A percentile compares a stretch with the other conserved stretches of the same genome.
phyloP scores from a whole-genome alignment of 2,888 invertebrate species.

The Conus canariensis region DNA sequence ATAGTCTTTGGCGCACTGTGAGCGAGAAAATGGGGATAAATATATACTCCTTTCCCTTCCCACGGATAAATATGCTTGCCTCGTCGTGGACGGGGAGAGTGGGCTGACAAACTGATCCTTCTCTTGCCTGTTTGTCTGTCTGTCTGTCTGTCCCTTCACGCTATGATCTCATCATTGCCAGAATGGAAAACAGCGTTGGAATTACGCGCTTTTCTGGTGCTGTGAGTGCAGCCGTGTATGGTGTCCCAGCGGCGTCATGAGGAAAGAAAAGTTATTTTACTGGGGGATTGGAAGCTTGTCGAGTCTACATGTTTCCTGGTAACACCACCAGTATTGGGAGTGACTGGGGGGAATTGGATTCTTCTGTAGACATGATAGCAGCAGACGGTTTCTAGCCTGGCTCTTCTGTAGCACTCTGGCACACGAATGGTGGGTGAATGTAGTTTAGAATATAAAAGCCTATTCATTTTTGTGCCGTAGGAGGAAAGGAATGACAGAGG shows the following conservation, averaged over 20 bases:
- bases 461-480: too few species aligned
- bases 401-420: too few species aligned
- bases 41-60: background rate
- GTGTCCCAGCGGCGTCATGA: background rate
- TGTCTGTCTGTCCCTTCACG: background rate
- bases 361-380: too few species aligned
- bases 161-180: conserved; percentile 12
- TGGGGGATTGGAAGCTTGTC: too few species aligned
- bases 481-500: too few species aligned
- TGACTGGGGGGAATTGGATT: too few species aligned
- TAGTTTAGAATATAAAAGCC: too few species aligned
- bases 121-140: background rate
- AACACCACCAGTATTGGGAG: too few species aligned
- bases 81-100: background rate
- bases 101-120: background rate
- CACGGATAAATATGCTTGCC: conserved; percentile 3
- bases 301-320: too few species aligned
- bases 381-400: too few species aligned
- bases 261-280: background rate
- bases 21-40: background rate
- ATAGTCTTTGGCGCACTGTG: background rate
- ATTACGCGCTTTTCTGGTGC: background rate
- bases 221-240: background rate
- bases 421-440: too few species aligned
- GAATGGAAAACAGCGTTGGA: background rate